A percentile compares a stretch with the other conserved stretches of the same genome.
Evolutionary conservation across 2,888 invertebrate species (phyloP).

Genomic region (Cremastobaeus sp.): DNA sequence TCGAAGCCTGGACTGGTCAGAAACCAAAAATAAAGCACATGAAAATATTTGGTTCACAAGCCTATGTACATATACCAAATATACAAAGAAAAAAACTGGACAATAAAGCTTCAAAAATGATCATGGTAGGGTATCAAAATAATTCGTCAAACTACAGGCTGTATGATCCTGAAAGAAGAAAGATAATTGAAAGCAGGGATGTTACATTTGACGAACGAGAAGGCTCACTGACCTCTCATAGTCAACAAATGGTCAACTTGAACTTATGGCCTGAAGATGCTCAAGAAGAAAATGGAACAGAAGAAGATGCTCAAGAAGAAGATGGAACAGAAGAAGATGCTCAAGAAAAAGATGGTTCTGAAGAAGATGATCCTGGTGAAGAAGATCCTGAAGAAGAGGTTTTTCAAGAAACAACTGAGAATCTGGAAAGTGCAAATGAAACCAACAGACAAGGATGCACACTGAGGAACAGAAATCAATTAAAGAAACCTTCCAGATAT

Average conservation of each 20-base stretch:
- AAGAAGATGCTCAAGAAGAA: background rate
- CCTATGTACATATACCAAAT: conserved; percentile 57
- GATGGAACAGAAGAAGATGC: no score
- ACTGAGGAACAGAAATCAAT: conserved; percentile 5
- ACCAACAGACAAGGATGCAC: conserved; percentile 16
- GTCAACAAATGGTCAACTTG: no score
- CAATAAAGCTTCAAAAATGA: conserved; percentile 57
- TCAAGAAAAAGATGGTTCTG: background rate
- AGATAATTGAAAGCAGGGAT: conserved; percentile 39
- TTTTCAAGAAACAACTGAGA: no score
- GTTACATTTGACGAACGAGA: conserved; percentile 48
- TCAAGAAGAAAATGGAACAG: background rate
- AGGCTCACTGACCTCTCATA: background rate
- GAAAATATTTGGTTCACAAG: conserved; percentile 54
- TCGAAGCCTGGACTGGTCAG: conserved; percentile 60
- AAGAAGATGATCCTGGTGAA: no score
- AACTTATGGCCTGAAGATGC: no score
- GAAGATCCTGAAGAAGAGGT: background rate
- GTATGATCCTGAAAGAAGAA: conserved; percentile 39
- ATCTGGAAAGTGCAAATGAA: no score
- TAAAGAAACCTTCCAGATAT: conserved; percentile 5
- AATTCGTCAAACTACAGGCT: conserved; percentile 52
- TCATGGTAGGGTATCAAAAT: conserved; percentile 60
- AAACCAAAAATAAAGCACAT: conserved; percentile 58
- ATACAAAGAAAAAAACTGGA: conserved; percentile 61